Conservation (phyloP, 2,888 invertebrate genomes). For the Drosophila antonietae region DNA sequence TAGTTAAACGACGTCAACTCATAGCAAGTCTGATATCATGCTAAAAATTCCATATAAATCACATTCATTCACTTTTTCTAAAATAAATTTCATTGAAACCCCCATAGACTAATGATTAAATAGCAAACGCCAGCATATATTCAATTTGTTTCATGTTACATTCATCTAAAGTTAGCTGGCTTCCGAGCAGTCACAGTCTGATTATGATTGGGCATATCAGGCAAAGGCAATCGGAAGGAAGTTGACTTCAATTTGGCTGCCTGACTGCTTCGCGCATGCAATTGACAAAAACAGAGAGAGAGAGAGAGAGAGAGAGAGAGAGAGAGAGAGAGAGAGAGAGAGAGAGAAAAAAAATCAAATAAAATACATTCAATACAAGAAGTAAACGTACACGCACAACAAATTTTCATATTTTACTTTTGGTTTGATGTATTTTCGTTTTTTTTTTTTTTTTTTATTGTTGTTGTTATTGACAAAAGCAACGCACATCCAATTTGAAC, state of each 20-base stretch:
- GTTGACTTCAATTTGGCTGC: slow-evolving; percentile 41
- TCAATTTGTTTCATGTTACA: not conserved
- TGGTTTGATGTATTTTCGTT: slow-evolving; percentile 6
- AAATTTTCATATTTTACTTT: slow-evolving; percentile 20
- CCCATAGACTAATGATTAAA: not conserved
- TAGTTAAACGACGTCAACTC: not conserved
- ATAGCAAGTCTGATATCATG: not conserved
- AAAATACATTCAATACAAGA: slow-evolving; percentile 23
- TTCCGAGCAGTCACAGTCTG: slow-evolving; percentile 14
- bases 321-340: no score
- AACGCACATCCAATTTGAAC: slow-evolving; percentile 54
- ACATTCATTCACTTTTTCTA: not conserved
- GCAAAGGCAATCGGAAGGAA: slow-evolving; percentile 55
- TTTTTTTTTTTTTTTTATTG: slow-evolving; percentile 21
- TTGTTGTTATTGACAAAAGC: slow-evolving; percentile 45
- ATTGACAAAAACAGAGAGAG: slow-evolving; percentile 26
- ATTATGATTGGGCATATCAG: slow-evolving; percentile 40
- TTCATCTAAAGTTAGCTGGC: not conserved
- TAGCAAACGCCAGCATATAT: not conserved
- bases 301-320: no score
- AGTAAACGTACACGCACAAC: slow-evolving; percentile 22
- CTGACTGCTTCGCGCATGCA: slow-evolving; percentile 38
- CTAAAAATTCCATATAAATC: not conserved
- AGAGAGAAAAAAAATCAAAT: not conserved
- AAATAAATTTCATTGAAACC: not conserved